These are phyloP conservation scores for Thermophis baileyi DNA, from an alignment of 2,113 vertebrate species.

Conservation along the genomic window DNA sequence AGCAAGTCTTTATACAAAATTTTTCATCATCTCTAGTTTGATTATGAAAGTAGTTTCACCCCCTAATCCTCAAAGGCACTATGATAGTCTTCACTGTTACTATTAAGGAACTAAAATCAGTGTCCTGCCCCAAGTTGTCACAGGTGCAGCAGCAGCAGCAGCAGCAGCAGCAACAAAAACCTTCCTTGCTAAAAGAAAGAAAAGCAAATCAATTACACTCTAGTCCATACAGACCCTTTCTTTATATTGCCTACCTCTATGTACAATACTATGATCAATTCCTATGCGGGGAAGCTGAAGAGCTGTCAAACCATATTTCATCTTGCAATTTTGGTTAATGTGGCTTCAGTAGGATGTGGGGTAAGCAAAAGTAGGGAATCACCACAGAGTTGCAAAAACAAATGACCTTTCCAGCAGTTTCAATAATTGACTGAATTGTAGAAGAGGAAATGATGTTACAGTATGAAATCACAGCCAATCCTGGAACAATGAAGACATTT, in stretches of 20 bases:
- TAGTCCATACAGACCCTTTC: background rate
- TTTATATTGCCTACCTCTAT: background rate
- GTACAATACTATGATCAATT: background rate
- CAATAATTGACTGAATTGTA: background rate
- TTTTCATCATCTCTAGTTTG: background rate
- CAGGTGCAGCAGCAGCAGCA: background rate
- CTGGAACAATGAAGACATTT: background rate
- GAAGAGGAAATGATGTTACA: background rate
- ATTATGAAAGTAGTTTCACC: background rate
- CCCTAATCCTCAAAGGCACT: background rate
- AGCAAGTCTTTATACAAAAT: background rate
- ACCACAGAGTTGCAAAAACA: background rate
- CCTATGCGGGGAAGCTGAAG: background rate
- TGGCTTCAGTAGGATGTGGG: background rate
- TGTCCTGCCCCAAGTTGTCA: background rate
- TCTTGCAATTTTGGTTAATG: background rate
- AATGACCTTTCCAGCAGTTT: background rate
- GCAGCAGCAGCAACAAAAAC: background rate
- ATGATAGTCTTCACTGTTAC: background rate
- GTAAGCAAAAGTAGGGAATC: background rate
- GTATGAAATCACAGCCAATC: background rate
- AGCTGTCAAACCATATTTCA: background rate
- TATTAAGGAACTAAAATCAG: background rate
- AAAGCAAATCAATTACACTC: background rate
- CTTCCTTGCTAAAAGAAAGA: background rate